A percentile compares a stretch with the other conserved stretches of the same genome.
phyloP scores from a whole-genome alignment of 1,140 invertebrate species.

The Cydia strobilella region DNA sequence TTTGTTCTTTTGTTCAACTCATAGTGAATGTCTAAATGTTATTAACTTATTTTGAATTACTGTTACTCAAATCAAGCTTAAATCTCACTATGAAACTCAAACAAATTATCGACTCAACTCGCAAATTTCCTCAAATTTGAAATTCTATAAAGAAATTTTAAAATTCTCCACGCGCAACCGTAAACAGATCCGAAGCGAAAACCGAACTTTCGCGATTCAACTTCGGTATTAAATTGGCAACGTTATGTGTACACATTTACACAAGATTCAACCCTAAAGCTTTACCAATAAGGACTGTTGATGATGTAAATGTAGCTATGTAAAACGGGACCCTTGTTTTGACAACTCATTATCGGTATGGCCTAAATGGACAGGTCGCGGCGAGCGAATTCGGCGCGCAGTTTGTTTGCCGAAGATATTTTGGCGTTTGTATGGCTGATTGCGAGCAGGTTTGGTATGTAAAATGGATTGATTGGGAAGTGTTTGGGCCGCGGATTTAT shows the following conservation, averaged over 20 bases:
- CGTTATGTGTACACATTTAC: conserved; percentile 36
- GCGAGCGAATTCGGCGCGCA: conserved; percentile 50
- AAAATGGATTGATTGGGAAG: no score
- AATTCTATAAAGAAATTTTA: background rate
- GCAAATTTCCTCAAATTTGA: background rate
- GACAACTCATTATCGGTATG: conserved; percentile 73
- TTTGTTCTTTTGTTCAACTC: no score
- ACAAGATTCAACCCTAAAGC: conserved; percentile 45
- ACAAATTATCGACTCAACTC: background rate
- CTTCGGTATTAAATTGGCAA: conserved; percentile 66
- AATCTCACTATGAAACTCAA: background rate
- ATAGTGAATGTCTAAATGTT: no score
- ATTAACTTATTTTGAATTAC: no score
- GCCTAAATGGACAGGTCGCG: conserved; percentile 68
- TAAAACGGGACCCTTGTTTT: conserved; percentile 64
- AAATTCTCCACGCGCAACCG: conserved; percentile 51
- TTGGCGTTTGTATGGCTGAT: conserved; percentile 67
- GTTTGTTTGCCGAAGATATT: conserved; percentile 65
- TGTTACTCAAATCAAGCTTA: no score
- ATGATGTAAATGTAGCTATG: conserved; percentile 32
- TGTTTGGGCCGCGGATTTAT: no score
- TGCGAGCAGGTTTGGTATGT: conserved; percentile 46
- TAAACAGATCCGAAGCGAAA: conserved; percentile 59
- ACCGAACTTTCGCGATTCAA: conserved; percentile 72
- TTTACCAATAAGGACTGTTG: conserved; percentile 33